Percentiles rank a stretch among this genome's conserved stretches.
These are phyloP conservation scores for Cotesia glomerata DNA, from an alignment of 1,140 invertebrate genomes.

Conservation along the genomic window DNA sequence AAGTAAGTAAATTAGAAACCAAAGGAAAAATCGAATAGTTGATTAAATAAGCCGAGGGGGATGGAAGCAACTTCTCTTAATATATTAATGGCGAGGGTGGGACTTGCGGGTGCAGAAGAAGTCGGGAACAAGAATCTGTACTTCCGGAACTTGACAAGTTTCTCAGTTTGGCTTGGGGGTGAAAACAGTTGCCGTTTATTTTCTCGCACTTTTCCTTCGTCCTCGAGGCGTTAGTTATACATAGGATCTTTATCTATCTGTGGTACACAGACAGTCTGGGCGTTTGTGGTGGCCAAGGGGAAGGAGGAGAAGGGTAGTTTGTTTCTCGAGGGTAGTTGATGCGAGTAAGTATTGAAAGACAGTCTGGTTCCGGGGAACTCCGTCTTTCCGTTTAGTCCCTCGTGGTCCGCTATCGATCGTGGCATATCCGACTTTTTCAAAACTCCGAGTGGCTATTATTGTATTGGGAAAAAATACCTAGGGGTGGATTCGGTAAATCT, in stretches of 20 bases:
- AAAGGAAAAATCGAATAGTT: neutral
- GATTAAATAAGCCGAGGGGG: constrained; percentile 3
- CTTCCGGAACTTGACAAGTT: constrained; percentile 15
- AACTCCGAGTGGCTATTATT: neutral
- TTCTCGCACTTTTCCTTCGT: neutral
- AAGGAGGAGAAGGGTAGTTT: too few relatives aligned
- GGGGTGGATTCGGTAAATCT: too few relatives aligned
- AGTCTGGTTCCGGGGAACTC: neutral
- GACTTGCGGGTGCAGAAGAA: too few relatives aligned
- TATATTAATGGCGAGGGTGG: too few relatives aligned
- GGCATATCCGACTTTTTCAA: neutral
- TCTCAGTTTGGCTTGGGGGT: constrained; percentile 10
- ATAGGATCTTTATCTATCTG: too few relatives aligned
- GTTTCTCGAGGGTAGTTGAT: neutral
- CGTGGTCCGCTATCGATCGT: neutral
- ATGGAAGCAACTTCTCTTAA: constrained; percentile 14
- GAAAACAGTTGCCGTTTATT: constrained; percentile 10
- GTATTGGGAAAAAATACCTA: neutral
- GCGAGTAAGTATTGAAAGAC: neutral
- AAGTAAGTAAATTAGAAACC: neutral
- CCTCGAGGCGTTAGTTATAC: too few relatives aligned
- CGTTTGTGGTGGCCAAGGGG: too few relatives aligned
- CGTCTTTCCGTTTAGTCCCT: neutral
- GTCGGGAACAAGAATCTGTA: constrained; percentile 21
- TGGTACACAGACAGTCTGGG: too few relatives aligned